phyloP scores from a whole-genome alignment of 2,797 vertebrate genomes.

The Parauchenoglanis punctatus region DNA sequence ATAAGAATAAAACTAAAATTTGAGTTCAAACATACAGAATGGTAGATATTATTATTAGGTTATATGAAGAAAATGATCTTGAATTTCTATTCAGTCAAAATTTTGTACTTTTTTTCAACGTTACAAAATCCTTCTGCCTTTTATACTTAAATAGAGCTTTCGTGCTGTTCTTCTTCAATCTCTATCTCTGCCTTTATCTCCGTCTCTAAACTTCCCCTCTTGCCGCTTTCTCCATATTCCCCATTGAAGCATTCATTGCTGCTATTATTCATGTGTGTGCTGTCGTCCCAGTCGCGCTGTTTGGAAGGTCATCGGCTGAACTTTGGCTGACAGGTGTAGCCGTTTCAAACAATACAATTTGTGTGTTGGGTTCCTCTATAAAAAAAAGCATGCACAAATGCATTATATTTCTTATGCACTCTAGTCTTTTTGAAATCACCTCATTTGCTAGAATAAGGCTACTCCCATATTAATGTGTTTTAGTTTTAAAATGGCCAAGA shows the following conservation, averaged over 20 bases:
- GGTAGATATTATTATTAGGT: too few relatives aligned
- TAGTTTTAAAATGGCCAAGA: too few relatives aligned
- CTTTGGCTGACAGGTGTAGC: neutral
- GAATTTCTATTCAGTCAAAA: neutral
- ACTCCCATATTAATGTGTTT: too few relatives aligned
- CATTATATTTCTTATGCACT: neutral
- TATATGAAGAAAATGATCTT: neutral
- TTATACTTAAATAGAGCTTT: neutral
- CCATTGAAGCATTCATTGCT: too few relatives aligned
- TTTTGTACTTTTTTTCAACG: neutral
- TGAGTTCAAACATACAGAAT: too few relatives aligned
- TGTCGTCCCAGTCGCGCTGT: neutral
- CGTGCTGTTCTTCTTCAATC: neutral
- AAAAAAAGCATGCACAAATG: neutral
- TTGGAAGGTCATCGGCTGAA: neutral
- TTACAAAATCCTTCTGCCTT: neutral
- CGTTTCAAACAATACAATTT: neutral
- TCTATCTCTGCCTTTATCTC: slow-evolving; percentile 7
- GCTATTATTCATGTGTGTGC: neutral
- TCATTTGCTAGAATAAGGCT: neutral
- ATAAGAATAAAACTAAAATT: neutral
- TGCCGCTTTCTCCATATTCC: neutral
- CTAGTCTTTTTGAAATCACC: neutral
- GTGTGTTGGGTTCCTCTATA: neutral
- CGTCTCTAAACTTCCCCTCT: neutral